These are phyloP conservation scores for Heliconius hermathena DNA, from an alignment of 1,140 invertebrate species.

Conservation along the genomic window DNA sequence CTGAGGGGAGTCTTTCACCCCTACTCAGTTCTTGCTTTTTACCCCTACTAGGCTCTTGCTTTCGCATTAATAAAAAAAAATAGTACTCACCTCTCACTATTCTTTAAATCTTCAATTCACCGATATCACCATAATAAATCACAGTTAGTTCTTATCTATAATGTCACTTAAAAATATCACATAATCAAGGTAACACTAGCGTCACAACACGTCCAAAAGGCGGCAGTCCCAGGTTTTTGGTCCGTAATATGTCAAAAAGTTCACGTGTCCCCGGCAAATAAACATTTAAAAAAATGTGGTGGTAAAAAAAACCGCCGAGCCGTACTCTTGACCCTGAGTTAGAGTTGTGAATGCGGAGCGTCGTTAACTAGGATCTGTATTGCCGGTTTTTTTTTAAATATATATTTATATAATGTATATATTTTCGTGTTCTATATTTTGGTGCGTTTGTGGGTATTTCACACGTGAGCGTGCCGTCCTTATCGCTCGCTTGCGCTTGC, in stretches of 20 bases:
- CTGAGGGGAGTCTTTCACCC: constrained; percentile 39
- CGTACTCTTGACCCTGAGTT: constrained; percentile 77
- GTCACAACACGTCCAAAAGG: constrained; percentile 80
- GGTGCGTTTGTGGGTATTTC: constrained; percentile 65
- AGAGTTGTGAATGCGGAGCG: constrained; percentile 78
- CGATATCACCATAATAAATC: constrained; percentile 80
- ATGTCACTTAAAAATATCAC: constrained; percentile 78
- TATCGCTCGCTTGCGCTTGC: constrained; percentile 73
- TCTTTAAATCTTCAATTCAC: constrained; percentile 66
- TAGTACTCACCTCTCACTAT: constrained; percentile 69
- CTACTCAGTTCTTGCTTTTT: constrained; percentile 41
- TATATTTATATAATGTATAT: constrained; percentile 50
- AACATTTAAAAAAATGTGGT: constrained; percentile 77
- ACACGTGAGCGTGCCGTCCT: constrained; percentile 73
- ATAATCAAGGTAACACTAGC: constrained; percentile 78
- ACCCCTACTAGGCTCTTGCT: constrained; percentile 44
- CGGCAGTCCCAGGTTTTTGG: constrained; percentile 71
- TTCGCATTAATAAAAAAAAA: constrained; percentile 57
- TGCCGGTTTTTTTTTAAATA: constrained; percentile 73
- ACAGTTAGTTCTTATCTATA: constrained; percentile 79
- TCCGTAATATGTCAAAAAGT: constrained; percentile 76
- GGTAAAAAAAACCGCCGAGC: constrained; percentile 61
- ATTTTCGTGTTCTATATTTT: constrained; percentile 78
- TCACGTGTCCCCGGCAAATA: constrained; percentile 72
- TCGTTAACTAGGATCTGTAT: constrained; percentile 78